Evolutionary conservation across 2,113 vertebrate genomes (phyloP).

Genomic region (Perognathus longimembris): DNA sequence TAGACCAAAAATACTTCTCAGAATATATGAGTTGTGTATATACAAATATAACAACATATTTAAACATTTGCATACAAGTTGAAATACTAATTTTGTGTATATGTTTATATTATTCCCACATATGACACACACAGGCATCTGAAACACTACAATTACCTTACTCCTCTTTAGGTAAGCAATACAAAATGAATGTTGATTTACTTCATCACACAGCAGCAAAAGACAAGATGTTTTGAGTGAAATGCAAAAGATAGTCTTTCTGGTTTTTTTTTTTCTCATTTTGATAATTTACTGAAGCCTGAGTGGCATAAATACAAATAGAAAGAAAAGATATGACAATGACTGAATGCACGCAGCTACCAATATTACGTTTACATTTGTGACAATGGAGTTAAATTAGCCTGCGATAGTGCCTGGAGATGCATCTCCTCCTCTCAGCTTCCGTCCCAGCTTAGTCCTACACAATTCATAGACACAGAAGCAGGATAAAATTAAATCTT

Average conservation of each 20-base stretch:
- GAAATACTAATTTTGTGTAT: neutral
- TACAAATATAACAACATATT: neutral
- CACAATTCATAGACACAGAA: neutral
- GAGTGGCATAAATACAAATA: too few relatives aligned
- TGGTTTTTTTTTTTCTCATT: constrained; percentile 10
- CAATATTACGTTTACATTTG: neutral
- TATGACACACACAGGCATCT: neutral
- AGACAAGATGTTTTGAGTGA: neutral
- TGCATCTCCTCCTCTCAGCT: neutral
- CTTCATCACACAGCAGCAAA: neutral
- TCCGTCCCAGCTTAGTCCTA: neutral
- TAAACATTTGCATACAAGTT: neutral
- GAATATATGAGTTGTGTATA: neutral
- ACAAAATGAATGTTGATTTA: constrained; percentile 10
- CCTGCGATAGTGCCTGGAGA: neutral
- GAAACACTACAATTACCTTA: neutral
- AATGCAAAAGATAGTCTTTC: neutral
- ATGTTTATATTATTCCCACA: neutral
- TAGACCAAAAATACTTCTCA: neutral
- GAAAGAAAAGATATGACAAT: neutral
- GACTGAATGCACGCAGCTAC: neutral
- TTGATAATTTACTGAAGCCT: constrained; percentile 5
- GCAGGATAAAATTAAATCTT: neutral
- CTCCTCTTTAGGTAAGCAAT: neutral
- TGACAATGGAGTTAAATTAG: neutral